Percentiles rank a stretch among this genome's conserved stretches.
These are phyloP conservation scores for Danionella dracula DNA, from an alignment of 2,797 vertebrate genomes.

Conservation along the genomic window DNA sequence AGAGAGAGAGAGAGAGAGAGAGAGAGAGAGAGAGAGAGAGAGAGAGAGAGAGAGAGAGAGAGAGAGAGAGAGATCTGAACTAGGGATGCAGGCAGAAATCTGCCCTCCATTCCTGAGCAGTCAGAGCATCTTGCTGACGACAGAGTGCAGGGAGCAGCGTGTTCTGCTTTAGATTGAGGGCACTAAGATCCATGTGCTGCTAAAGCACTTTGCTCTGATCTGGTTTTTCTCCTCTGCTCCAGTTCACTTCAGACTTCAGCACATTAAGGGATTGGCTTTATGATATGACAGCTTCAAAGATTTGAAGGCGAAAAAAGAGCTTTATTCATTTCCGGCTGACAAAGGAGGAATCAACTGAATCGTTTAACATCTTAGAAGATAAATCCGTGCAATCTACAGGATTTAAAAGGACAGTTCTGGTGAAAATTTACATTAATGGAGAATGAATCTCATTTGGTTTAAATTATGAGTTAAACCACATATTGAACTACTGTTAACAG, in stretches of 20 bases:
- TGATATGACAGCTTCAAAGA: neutral
- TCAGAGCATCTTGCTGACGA: constrained; percentile 26
- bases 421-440: neutral
- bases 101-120: constrained; percentile 25
- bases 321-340: neutral
- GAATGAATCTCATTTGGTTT: neutral
- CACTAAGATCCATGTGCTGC: constrained; percentile 6
- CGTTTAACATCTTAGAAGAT: neutral
- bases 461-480: too few species aligned
- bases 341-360: neutral
- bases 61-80: neutral
- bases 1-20: neutral
- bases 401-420: neutral
- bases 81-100: constrained; percentile 20
- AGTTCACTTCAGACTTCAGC: constrained; percentile 22
- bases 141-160: constrained; percentile 6
- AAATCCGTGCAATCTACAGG: neutral
- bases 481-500: too few species aligned
- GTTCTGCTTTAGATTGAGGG: constrained; percentile 24
- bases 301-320: neutral
- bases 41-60: constrained; percentile 11
- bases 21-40: neutral
- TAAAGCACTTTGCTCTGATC: constrained; percentile 16
- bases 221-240: constrained; percentile 6
- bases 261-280: constrained; percentile 12